Evolutionary conservation across 1,140 invertebrate species (phyloP).

Genomic region (Dendroctonus valens): DNA sequence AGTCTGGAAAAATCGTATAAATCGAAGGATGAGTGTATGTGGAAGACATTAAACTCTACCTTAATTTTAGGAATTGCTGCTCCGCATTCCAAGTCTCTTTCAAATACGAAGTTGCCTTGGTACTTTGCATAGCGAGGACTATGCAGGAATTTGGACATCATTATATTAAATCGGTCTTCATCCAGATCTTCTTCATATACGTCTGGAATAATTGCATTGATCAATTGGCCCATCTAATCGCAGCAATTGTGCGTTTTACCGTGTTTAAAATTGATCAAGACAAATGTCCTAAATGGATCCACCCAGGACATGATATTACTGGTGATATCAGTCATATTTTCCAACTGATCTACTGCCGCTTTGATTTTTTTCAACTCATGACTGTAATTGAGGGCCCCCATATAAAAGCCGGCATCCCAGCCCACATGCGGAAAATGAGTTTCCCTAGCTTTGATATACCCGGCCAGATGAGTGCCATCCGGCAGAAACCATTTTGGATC

Average conservation of each 20-base stretch:
- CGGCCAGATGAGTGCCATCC: slow-evolving; percentile 64
- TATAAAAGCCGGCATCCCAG: slow-evolving; percentile 62
- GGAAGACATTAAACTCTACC: slow-evolving; percentile 44
- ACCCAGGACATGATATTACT: slow-evolving; percentile 64
- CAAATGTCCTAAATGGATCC: slow-evolving; percentile 60
- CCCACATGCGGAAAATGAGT: slow-evolving; percentile 66
- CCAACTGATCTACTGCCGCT: slow-evolving; percentile 55
- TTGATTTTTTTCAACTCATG: slow-evolving; percentile 63
- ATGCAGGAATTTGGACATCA: slow-evolving; percentile 69
- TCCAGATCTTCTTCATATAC: slow-evolving; percentile 53
- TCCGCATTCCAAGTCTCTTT: slow-evolving; percentile 61
- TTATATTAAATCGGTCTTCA: slow-evolving; percentile 57
- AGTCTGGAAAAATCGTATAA: no score
- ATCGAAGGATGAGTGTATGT: no score
- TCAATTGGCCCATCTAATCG: neutral
- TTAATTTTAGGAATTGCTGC: slow-evolving; percentile 55
- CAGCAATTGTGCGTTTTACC: slow-evolving; percentile 26
- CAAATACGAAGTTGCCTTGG: slow-evolving; percentile 67
- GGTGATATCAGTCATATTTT: slow-evolving; percentile 56
- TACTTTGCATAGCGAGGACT: slow-evolving; percentile 67
- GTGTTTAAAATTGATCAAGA: slow-evolving; percentile 49
- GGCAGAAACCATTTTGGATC: slow-evolving; percentile 78
- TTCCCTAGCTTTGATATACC: slow-evolving; percentile 58
- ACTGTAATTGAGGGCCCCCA: slow-evolving; percentile 66
- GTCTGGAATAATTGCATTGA: slow-evolving; percentile 44